Base-by-base conservation (phyloP, 1,140 invertebrate species). In the Lysiphlebus fabarum region DNA sequence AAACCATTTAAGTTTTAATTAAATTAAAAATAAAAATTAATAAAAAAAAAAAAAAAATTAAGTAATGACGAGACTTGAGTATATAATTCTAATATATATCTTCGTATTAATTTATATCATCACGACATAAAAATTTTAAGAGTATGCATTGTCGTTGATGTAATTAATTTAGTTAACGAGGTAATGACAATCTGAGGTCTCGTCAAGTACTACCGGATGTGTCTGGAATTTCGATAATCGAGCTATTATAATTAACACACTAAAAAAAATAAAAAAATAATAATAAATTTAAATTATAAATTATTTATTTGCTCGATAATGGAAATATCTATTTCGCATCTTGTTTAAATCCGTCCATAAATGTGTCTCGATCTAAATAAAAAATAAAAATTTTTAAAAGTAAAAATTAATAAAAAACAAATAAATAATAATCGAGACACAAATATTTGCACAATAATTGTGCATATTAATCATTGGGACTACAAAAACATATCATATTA, bases 401-500 rank as follows among this genome's bases (percentile, higher is more conserved):
- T n/a, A 36, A 51, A 34, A 51, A 40, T 12, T 12, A 14, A 38
- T 38, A 51, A 51, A 37, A 51, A 12, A 3, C 17, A 38, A 51
- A 45, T 45, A 14, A 45, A 37, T 12, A 44, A 42, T 17, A 50
- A 65, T 62, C 64, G 71, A 73, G 75, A 63, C 71, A 78, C 38
- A 51, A 51, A 34, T 11, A 37, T 40, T 60, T 76, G 78, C 77
- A 78, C 77, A 74, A 74, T 70, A 51, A 58, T 54, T n/a, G 78
- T 80, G 78, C 77, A 77, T 77, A 79, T 78, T 79, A 77, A 77
- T 78, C 76, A 79, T 80, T 77, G 77, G 77, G 77, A 79, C 77
- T 80, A 80, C 75, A 78, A 78, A 76, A 45, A 78, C 78, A 80
- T 80, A 80, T 80, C 77, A 80, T 76, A 75, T 76, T 71, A 71